Conservation (phyloP, 2,797 vertebrate species). For the Cossypha polioptera region DNA sequence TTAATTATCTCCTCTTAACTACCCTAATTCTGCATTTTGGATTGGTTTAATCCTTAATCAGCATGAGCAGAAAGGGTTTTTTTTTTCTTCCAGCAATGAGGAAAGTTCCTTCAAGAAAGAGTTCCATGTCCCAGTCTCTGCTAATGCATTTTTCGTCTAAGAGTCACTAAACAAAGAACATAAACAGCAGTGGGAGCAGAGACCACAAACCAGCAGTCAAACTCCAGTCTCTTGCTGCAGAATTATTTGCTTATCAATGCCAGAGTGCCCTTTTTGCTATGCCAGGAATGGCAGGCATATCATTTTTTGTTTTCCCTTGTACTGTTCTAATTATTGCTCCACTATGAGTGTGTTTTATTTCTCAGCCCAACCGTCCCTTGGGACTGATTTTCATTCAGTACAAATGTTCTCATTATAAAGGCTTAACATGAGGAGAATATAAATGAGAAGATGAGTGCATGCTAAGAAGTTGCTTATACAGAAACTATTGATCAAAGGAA, state of each 20-base stretch:
- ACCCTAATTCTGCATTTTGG: slow-evolving; percentile 10
- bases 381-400: slow-evolving; percentile 56
- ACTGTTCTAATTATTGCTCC: slow-evolving; percentile 53
- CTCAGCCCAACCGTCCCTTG: not conserved
- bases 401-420: slow-evolving; percentile 63
- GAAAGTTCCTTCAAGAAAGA: not conserved
- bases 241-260: not conserved
- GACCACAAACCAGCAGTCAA: not conserved
- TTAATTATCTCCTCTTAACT: slow-evolving; percentile 15
- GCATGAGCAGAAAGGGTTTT: not conserved
- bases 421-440: slow-evolving; percentile 50
- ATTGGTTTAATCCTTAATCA: slow-evolving; percentile 24
- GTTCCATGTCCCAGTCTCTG: accelerated
- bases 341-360: not conserved
- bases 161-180: not conserved
- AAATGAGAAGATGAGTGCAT: slow-evolving; percentile 48
- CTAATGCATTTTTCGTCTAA: not conserved
- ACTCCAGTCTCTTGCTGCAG: not conserved
- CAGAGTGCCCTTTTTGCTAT: not conserved
- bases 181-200: not conserved
- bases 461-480: not conserved
- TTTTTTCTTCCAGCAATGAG: not conserved
- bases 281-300: slow-evolving; percentile 18
- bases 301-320: slow-evolving; percentile 13
- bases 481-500: slow-evolving; percentile 49